Percentiles rank a stretch among this genome's conserved stretches.
These are phyloP conservation scores for Leptinotarsa texana DNA, from an alignment of 1,140 invertebrate genomes.

Conservation along the genomic window DNA sequence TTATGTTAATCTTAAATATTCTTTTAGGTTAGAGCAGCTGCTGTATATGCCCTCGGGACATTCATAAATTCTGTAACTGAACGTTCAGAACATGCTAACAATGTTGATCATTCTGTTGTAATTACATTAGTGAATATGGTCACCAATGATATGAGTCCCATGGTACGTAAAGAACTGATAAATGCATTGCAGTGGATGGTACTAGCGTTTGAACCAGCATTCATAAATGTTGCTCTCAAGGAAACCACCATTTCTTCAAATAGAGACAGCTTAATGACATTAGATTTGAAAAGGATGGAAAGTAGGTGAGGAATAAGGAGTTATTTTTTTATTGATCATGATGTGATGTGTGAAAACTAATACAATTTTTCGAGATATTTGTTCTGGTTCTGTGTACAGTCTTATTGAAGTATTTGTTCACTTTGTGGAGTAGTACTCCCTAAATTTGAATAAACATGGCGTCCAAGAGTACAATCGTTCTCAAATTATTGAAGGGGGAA, in stretches of 20 bases:
- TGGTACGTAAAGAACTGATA: slow-evolving; percentile 83
- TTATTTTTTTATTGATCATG: too few relatives aligned
- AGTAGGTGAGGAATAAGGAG: slow-evolving; percentile 28
- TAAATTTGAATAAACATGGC: too few relatives aligned
- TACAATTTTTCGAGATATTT: too few relatives aligned
- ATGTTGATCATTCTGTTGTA: slow-evolving; percentile 88
- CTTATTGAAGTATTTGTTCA: too few relatives aligned
- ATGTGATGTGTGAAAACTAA: too few relatives aligned
- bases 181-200: slow-evolving; percentile 89
- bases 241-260: slow-evolving; percentile 60
- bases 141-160: slow-evolving; percentile 80
- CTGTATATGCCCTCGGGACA: slow-evolving; percentile 92
- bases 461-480: too few relatives aligned
- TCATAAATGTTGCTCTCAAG: slow-evolving; percentile 77
- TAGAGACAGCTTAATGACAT: slow-evolving; percentile 28
- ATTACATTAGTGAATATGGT: slow-evolving; percentile 81
- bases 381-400: too few relatives aligned
- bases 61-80: slow-evolving; percentile 82
- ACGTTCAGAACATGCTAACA: slow-evolving; percentile 87
- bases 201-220: slow-evolving; percentile 86
- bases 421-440: too few relatives aligned
- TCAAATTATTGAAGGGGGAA: too few relatives aligned
- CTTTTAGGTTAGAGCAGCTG: slow-evolving; percentile 79
- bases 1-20: not conserved
- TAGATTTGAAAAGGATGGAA: slow-evolving; percentile 38